A percentile compares a stretch with the other conserved stretches of the same genome.
phyloP scores from a whole-genome alignment of 1,140 invertebrate genomes.

The Philotrypesis tridentata region DNA sequence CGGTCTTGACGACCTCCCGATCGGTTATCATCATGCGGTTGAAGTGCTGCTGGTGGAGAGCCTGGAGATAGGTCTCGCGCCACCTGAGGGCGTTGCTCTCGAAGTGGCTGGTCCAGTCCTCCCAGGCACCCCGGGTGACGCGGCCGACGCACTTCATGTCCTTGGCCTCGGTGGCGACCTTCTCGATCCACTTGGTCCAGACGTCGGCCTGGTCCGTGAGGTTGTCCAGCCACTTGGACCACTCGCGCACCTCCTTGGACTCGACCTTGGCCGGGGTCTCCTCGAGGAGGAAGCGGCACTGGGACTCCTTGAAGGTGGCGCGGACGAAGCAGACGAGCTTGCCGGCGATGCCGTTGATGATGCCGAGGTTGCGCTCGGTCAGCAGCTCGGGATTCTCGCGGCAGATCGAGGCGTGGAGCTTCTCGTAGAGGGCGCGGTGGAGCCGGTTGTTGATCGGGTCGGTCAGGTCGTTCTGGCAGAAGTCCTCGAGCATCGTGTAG shows the following conservation, averaged over 20 bases:
- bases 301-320: constrained; percentile 52
- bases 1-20: constrained; percentile 56
- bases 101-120: constrained; percentile 58
- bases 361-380: constrained; percentile 34
- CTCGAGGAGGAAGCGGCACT: constrained; percentile 50
- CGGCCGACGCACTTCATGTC: constrained; percentile 30
- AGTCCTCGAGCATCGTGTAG: constrained; percentile 54
- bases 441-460: constrained; percentile 56
- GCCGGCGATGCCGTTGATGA: constrained; percentile 59
- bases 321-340: constrained; percentile 64
- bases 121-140: constrained; percentile 56
- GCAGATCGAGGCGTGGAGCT: constrained; percentile 45
- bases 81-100: constrained; percentile 55
- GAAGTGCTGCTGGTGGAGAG: constrained; percentile 57
- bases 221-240: constrained; percentile 56
- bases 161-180: constrained; percentile 52
- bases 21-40: constrained; percentile 55
- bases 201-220: constrained; percentile 51
- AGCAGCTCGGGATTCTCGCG: background rate
- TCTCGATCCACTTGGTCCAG: constrained; percentile 59
- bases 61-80: constrained; percentile 57
- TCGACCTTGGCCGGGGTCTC: constrained; percentile 55
- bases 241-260: constrained; percentile 56
- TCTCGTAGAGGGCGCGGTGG: constrained; percentile 60
- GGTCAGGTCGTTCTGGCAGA: constrained; percentile 49